Evolutionary conservation across 1,140 invertebrate genomes (phyloP), one percentile per base, ranked within the genome.

Genomic region (Choristoneura fumiferana): DNA sequence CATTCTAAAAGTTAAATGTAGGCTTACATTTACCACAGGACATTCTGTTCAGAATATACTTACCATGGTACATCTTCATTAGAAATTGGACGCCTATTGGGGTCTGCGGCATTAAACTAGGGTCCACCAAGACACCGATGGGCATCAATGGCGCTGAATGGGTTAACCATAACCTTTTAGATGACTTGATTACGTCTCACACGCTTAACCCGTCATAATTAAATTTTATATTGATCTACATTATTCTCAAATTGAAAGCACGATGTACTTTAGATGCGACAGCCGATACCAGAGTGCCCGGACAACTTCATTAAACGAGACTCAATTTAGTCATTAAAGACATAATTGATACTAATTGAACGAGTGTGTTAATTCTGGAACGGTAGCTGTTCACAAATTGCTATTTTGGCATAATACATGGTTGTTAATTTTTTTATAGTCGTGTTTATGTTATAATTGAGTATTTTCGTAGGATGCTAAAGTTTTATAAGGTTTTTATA

Each of bases 351-450:
- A 43, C 17, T 49, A 49, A 49, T 22, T 54, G 29, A 54, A 54
- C 52, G 52, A 29, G 22, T 15, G 13, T 35, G 33, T 18, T 54
- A 17, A 34, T 53, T 29, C 13, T 1, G 49, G 49, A 18, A 15
- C 29, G 22, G 22, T 29, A 29, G 2, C 22, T 3, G 22, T 53
- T 10, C 49, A n/a, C 8, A 33, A 53, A 34, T 33, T 53, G 22
- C 12, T 15, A 53, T 9, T 15, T 14, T 34, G 49, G 4, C 17
- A 13, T 53, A 34, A 14, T 67, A 60, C 53, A 63, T 63, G 8
- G 45, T 55, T 38, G 33, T 17, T 54, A 54, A 38, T 37, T 55
- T 39, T 39, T 53, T 8, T 49, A 29, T 3, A 29, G 2, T 2
- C n/a, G n/a, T 29, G 6, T 6, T 2, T 29, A 3, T 29, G 22